These are phyloP conservation scores for Dysdera silvatica DNA, from an alignment of 1,140 invertebrate genomes.

Conservation along the genomic window DNA sequence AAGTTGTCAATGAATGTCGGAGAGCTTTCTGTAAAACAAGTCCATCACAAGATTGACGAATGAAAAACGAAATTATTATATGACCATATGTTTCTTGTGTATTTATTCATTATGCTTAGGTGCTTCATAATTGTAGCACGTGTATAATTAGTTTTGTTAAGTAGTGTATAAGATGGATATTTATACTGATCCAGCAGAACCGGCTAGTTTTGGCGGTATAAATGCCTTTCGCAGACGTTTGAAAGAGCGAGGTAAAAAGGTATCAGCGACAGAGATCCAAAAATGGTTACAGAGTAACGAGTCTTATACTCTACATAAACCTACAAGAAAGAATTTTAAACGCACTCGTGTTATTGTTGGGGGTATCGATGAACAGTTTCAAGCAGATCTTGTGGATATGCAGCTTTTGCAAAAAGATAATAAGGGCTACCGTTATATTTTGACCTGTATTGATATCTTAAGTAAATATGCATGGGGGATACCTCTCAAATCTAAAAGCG, in stretches of 20 bases:
- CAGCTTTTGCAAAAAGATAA: constrained; percentile 25
- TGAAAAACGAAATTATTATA: no score
- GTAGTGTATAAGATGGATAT: no score
- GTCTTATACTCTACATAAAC: constrained; percentile 35
- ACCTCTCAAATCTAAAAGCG: constrained; percentile 31
- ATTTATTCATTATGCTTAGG: no score
- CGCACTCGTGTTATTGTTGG: constrained; percentile 16
- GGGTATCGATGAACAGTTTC: constrained; percentile 33
- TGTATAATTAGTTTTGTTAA: no score
- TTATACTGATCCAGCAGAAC: no score
- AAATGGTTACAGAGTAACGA: constrained; percentile 31
- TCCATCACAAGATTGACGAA: no score
- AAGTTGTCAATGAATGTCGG: no score
- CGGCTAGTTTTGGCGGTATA: constrained; percentile 11
- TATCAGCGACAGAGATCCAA: neutral
- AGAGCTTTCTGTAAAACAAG: no score
- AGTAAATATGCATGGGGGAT: constrained; percentile 32
- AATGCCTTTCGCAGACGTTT: neutral
- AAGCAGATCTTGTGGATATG: constrained; percentile 36
- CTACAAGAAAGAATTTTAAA: constrained; percentile 32
- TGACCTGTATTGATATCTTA: constrained; percentile 35
- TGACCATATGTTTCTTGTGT: no score
- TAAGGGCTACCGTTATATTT: constrained; percentile 28
- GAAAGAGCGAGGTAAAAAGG: no score
- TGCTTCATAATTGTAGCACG: no score